Conservation (phyloP, 2,888 invertebrate species). For the Drosophila neonasuta region DNA sequence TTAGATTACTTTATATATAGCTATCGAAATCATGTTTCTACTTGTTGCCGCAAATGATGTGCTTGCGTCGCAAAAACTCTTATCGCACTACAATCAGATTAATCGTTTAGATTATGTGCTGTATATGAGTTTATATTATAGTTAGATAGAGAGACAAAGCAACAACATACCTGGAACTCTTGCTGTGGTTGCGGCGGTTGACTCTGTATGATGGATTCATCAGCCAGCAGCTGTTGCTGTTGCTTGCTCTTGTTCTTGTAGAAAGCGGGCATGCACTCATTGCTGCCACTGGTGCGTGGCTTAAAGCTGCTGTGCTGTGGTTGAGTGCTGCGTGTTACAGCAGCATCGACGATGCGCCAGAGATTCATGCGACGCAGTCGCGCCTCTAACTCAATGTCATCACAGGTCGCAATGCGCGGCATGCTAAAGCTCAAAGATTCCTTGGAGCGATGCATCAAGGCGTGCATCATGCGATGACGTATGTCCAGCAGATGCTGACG, state of each 20-base stretch:
- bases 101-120: constrained; percentile 8
- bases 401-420: constrained; percentile 76
- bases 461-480: constrained; percentile 70
- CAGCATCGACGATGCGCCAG: constrained; percentile 54
- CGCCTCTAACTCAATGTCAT: constrained; percentile 77
- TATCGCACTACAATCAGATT: constrained; percentile 23
- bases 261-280: constrained; percentile 80
- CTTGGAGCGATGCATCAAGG: constrained; percentile 53
- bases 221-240: constrained; percentile 55
- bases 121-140: constrained; percentile 1
- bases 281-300: constrained; percentile 31
- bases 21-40: background rate
- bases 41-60: background rate
- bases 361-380: constrained; percentile 73
- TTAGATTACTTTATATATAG: background rate
- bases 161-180: constrained; percentile 71
- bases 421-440: constrained; percentile 47
- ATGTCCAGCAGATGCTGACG: constrained; percentile 71
- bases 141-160: background rate
- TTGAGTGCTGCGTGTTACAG: constrained; percentile 12
- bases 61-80: background rate
- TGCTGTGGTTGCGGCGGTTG: constrained; percentile 76
- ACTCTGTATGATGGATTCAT: constrained; percentile 78
- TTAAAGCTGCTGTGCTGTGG: constrained; percentile 23
- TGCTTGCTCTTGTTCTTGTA: constrained; percentile 74